A percentile compares a stretch with the other conserved stretches of the same genome.
phyloP scores from a whole-genome alignment of 2,888 invertebrate species.

The Conomelus anceps region DNA sequence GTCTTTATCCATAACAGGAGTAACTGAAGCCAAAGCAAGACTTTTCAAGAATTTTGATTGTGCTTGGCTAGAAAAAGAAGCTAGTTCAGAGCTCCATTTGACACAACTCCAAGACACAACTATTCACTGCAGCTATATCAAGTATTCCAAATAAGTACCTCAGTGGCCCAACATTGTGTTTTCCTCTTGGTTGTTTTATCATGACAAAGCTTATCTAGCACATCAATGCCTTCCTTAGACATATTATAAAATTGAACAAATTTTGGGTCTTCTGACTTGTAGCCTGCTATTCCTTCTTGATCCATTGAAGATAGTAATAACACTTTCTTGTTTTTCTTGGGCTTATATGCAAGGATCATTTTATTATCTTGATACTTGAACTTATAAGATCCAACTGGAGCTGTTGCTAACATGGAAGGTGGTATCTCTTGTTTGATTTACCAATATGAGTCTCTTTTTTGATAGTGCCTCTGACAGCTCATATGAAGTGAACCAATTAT shows the following conservation, averaged over 20 bases:
- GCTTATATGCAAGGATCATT: constrained; percentile 3
- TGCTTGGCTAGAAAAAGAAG: too few species aligned
- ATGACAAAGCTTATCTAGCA: not conserved
- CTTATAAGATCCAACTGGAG: constrained; percentile 3
- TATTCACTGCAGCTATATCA: not conserved
- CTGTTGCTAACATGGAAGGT: not conserved
- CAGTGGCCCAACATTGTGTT: not conserved
- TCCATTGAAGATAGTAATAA: constrained; percentile 13
- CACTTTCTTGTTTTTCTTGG: constrained; percentile 17
- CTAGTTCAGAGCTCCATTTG: too few species aligned
- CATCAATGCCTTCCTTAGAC: not conserved
- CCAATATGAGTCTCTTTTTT: not conserved
- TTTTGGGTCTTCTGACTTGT: not conserved
- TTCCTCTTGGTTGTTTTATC: not conserved
- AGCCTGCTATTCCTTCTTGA: not conserved
- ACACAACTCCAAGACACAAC: too few species aligned
- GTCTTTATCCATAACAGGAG: too few species aligned
- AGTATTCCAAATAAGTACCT: not conserved
- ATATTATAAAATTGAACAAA: not conserved
- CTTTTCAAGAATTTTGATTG: too few species aligned
- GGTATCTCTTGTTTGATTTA: constrained; percentile 5
- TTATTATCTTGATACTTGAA: constrained; percentile 17
- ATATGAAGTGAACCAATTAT: not conserved
- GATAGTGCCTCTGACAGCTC: not conserved
- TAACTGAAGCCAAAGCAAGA: too few species aligned